phyloP scores from a whole-genome alignment of 2,797 vertebrate species.

The Chelon labrosus region DNA sequence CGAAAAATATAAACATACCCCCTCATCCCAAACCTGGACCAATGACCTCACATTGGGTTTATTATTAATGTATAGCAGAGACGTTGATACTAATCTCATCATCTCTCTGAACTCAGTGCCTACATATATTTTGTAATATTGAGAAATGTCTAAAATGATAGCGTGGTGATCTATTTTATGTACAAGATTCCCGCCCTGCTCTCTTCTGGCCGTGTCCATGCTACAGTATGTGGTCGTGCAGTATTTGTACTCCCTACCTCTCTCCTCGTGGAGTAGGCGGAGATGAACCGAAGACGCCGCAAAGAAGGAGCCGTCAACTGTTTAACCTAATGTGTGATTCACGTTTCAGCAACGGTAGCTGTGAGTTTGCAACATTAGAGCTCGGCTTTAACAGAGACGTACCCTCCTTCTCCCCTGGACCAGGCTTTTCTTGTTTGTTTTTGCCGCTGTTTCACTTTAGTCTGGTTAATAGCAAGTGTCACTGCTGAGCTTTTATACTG shows the following conservation, averaged over 20 bases:
- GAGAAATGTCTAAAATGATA: conserved; percentile 21
- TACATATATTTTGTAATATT: conserved; percentile 53
- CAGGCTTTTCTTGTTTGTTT: conserved; percentile 7
- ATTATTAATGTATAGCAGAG: conserved; percentile 14
- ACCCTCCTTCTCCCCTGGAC: conserved; percentile 13
- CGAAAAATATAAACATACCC: conserved; percentile 1
- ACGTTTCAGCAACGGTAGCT: conserved; percentile 24
- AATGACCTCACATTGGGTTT: conserved; percentile 22
- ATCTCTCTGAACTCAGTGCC: conserved; percentile 53
- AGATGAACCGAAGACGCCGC: conserved; percentile 4
- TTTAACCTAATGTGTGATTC: conserved; percentile 26
- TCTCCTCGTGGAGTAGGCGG: conserved; percentile 39
- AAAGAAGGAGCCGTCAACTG: too few species aligned
- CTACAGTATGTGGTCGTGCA: conserved; percentile 15
- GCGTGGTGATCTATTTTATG: conserved; percentile 29
- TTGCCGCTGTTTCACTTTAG: conserved; percentile 2
- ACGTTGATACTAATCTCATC: conserved; percentile 30
- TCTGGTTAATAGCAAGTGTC: background rate
- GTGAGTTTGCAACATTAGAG: conserved; percentile 18
- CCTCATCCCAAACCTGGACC: conserved; percentile 43
- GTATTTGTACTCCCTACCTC: conserved; percentile 64
- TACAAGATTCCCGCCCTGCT: conserved; percentile 26
- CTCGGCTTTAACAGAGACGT: conserved; percentile 5
- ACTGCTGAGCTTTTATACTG: conserved; percentile 2
- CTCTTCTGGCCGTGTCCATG: conserved; percentile 18